A percentile compares a stretch with the other conserved stretches of the same genome.
These are phyloP conservation scores for Lateolabrax maculatus DNA, from an alignment of 2,797 vertebrate species.

Conservation along the genomic window DNA sequence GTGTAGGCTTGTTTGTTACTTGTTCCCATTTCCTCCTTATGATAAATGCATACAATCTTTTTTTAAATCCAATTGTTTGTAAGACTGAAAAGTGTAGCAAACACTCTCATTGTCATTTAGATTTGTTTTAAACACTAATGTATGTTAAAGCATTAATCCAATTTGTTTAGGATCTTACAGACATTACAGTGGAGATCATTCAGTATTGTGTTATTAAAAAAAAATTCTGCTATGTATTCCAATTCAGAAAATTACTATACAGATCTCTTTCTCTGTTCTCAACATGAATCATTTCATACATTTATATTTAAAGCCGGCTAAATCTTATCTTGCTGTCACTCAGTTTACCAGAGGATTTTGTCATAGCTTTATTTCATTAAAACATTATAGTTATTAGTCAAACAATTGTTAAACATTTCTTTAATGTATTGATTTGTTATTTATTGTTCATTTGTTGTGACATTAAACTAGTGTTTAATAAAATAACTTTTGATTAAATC, in stretches of 20 bases:
- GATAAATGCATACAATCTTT: neutral
- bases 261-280: neutral
- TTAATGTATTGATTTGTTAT: too few relatives aligned
- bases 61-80: neutral
- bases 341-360: neutral
- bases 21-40: neutral
- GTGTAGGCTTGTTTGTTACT: conserved; percentile 36
- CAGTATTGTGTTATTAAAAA: too few relatives aligned
- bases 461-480: neutral
- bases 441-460: neutral
- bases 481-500: neutral
- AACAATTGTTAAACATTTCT: too few relatives aligned
- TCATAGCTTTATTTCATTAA: neutral
- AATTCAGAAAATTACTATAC: neutral
- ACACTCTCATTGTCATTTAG: neutral
- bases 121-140: too few relatives aligned
- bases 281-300: neutral
- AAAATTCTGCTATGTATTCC: neutral
- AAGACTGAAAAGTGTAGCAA: neutral
- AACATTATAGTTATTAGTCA: neutral
- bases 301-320: neutral
- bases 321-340: neutral
- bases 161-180: too few relatives aligned
- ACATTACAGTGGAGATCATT: too few relatives aligned
- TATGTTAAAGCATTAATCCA: neutral